A percentile compares a stretch with the other conserved stretches of the same genome.
phyloP scores from a whole-genome alignment of 2,797 vertebrate species.

The Emydoidea blandingii region DNA sequence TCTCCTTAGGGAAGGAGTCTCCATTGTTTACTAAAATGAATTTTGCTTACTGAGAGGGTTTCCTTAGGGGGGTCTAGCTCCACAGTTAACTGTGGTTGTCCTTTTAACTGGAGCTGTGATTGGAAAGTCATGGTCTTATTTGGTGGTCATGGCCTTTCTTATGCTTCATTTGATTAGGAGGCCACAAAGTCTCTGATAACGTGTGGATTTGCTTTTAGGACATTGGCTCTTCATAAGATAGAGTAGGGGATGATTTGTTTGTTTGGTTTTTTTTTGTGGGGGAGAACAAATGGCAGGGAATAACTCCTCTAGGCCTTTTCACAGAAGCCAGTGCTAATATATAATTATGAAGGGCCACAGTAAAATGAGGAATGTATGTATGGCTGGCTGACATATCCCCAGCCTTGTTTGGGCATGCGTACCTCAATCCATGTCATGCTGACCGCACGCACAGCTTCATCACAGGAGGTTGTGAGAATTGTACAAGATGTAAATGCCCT shows the following conservation, averaged over 20 bases:
- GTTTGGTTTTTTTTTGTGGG: not conserved
- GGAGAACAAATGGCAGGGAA: not conserved
- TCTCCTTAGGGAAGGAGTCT: not conserved
- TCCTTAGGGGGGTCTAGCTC: rapidly evolving
- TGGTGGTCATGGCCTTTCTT: not conserved
- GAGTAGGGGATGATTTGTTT: not conserved
- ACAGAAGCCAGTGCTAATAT: not conserved
- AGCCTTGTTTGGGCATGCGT: not conserved
- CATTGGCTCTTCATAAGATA: not conserved
- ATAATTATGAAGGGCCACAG: not conserved
- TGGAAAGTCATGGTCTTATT: not conserved
- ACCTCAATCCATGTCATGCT: not conserved
- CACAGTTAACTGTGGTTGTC: rapidly evolving
- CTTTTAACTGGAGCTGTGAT: not conserved
- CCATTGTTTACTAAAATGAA: not conserved
- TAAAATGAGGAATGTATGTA: not conserved
- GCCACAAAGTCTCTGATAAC: not conserved
- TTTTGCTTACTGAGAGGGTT: not conserved
- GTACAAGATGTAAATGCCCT: constrained; percentile 64
- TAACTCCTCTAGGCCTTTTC: not conserved
- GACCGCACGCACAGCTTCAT: constrained; percentile 26
- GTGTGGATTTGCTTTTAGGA: not conserved
- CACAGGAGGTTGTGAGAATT: constrained; percentile 58
- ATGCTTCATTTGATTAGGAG: rapidly evolving
- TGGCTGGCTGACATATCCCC: not conserved